phyloP scores from a whole-genome alignment of 2,888 invertebrate species.

The Macrosiphum euphorbiae region DNA sequence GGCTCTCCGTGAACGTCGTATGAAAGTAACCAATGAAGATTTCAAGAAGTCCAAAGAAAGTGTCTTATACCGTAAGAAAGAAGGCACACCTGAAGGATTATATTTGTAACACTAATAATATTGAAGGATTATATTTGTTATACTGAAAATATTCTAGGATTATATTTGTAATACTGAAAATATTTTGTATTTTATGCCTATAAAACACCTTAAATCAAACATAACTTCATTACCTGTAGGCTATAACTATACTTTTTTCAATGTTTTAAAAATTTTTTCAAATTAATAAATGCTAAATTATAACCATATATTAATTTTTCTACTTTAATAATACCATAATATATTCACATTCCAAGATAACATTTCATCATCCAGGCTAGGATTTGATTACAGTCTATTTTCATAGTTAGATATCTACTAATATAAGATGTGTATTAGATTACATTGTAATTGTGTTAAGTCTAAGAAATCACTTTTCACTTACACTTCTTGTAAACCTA shows the following conservation, averaged over 20 bases:
- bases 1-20: conserved; percentile 96
- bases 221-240: neutral
- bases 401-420: neutral
- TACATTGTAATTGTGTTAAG: neutral
- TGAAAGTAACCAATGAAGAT: conserved; percentile 99
- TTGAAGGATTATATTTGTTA: neutral
- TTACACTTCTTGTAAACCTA: neutral
- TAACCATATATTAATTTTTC: neutral
- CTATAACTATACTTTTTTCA: neutral
- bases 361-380: neutral
- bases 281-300: neutral
- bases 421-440: neutral
- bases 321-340: neutral
- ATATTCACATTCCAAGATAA: neutral
- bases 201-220: neutral
- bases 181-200: neutral
- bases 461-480: neutral
- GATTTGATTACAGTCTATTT: neutral
- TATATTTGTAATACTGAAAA: neutral
- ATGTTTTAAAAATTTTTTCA: neutral
- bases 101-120: conserved; percentile 81
- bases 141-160: neutral
- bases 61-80: conserved; percentile 98
- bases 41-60: conserved; percentile 99
- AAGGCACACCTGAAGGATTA: conserved; percentile 98